Conservation (phyloP, 2,797 vertebrate genomes). For the Passerculus sandwichensis region DNA sequence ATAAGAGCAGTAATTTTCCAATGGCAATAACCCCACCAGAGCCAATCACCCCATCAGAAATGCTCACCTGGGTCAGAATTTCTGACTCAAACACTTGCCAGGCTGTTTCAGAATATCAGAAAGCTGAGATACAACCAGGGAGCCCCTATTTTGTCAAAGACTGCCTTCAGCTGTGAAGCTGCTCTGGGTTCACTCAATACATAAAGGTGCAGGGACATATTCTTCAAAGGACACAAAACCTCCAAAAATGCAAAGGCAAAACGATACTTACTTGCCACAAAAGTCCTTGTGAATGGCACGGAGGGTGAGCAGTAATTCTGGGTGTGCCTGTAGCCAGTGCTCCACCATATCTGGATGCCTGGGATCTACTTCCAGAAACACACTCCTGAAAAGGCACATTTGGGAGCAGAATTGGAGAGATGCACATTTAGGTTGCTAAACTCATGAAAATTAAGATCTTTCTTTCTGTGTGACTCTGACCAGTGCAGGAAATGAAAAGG, state of each 20-base stretch:
- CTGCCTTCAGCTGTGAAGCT: background rate
- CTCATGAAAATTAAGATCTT: background rate
- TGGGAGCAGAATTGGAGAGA: background rate
- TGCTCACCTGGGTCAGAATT: background rate
- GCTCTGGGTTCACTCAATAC: background rate
- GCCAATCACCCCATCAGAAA: background rate
- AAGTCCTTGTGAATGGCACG: constrained; percentile 81
- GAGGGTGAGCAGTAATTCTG: constrained; percentile 74
- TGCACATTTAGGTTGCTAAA: background rate
- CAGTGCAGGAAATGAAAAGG: background rate
- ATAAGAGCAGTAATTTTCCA: background rate
- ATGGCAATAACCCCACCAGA: background rate
- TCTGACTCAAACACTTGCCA: background rate
- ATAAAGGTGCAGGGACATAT: background rate
- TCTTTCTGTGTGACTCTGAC: background rate
- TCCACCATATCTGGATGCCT: constrained; percentile 86
- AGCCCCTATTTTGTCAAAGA: background rate
- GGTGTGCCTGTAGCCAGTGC: constrained; percentile 78
- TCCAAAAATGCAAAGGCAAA: background rate
- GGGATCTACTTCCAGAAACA: constrained; percentile 94
- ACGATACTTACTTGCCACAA: constrained; percentile 82
- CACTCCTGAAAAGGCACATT: constrained; percentile 73
- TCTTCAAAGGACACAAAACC: background rate
- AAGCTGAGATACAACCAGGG: background rate
- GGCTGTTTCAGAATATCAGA: background rate